Evolutionary conservation across 2,797 vertebrate genomes (phyloP), one percentile per base, ranked within the genome.

Genomic region (Platalea minor): DNA sequence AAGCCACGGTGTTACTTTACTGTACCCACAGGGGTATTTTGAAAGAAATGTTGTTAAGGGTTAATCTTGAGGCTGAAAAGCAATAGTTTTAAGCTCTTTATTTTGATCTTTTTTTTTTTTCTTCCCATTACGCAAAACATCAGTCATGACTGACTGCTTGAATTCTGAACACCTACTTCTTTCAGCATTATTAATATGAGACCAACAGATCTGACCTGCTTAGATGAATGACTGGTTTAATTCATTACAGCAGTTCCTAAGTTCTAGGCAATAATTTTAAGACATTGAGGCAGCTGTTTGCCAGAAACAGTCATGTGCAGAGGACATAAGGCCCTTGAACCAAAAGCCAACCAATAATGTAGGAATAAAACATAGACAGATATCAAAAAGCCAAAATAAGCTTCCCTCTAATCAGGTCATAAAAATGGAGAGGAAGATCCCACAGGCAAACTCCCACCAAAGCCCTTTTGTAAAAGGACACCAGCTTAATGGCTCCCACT

Each of bases 241-340:
- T 86, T 59, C 50, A 64, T 78, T 94, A 73, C 31, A 90, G 11
- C 8, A 82, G 54, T 90, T 91, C 85, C 19, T 69, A 50, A 80
- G 5, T 91, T 81, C 65, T 81, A 75, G 74, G 76, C 23, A 82
- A 81, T 95, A 95, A 78, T 90, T 94, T 89, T 81, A 93, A 91
- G 69, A 68, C 19, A n/a, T 3, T 4, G 11, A 61, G 28, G n/a
- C 57, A 92, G 18, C 7, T 86, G 25, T 88, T 86, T 88, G 31
- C 41, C 76, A 91, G 65, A 88, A 92, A 68, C 3, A 75, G 35
- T 91, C 80, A 69, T 59, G 68, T 43, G 37, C 39, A 80, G 56
- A 80, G 64, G 43, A 51, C 35, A 50, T 83, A 85, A 77, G 56
- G 76, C 41, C 68, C 57, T 94, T 89, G 81, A 95, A 89, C 29